Base-by-base conservation (phyloP, 2,113 vertebrate genomes). In the Lethenteron camtschaticum region DNA sequence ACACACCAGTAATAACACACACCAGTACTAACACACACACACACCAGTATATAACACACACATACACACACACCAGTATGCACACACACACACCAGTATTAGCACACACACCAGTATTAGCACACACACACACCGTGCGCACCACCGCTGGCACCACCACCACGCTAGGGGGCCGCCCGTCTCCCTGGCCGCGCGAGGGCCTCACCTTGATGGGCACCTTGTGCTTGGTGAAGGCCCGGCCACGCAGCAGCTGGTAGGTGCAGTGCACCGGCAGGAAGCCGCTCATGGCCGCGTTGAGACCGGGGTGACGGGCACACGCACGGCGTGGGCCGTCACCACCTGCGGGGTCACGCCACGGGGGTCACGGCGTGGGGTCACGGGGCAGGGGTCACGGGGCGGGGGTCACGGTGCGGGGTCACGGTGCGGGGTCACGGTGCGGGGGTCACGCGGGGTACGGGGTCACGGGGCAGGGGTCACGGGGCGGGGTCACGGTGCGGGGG, bases 151-250 rank as follows among this genome's bases (percentile, higher is more conserved):
- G 41, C 41, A 41, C 41, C 41, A 41, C 41, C 41, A 41, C 41
- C 41, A 41, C 41, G 5, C 4, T 41, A 41, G 41, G 41, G 41
- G 41, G 41, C 41, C 41, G 41, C 41, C 41, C 41, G 41, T 41
- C 41, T 41, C 24, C 3, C 24, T 41, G 24, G 24, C 24, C 24
- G 24, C 24, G 24, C 24, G 24, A 41, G 24, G 24, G 12, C 73
- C 0, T n/a, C 81, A 97, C 94, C 85, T 99, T 99, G 72, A 99
- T 99, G 70, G 94, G 96, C 1, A 99, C 89, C 85, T 99, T 99
- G 81, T 99, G 91, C 77, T 99, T 97, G 74, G 92, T 97, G 79
- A 99, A 97, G 2, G 94, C 89, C 41, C 94, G 81, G 72, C 91
- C 95, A 74, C 89, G 86, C 1, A 99, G 78, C 70, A 99, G 86